phyloP scores from a whole-genome alignment of 2,797 vertebrate genomes.

The Coilia nasus region DNA sequence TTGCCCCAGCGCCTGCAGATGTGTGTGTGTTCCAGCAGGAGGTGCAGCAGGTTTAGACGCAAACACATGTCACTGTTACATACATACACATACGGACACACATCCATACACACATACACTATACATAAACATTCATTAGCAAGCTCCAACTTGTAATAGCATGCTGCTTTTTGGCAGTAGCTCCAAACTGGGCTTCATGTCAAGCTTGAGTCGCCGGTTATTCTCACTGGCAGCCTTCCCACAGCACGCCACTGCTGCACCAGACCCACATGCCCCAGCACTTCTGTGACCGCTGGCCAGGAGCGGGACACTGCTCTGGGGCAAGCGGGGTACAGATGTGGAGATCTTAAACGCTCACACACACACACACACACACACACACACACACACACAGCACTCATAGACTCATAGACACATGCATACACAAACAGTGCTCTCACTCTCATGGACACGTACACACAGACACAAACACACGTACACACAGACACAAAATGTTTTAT shows the following conservation, averaged over 20 bases:
- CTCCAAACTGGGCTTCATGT: background rate
- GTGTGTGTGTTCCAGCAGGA: constrained; percentile 88
- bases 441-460: too few relatives aligned
- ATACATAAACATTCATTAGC: background rate
- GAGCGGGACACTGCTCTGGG: background rate
- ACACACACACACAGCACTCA: too few relatives aligned
- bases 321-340: background rate
- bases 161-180: background rate
- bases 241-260: background rate
- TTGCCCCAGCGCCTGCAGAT: constrained; percentile 87
- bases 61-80: constrained; percentile 19
- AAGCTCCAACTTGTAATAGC: background rate
- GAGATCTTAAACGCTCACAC: background rate
- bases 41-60: constrained; percentile 83
- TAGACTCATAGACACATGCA: too few relatives aligned
- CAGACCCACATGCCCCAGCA: background rate
- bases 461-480: too few relatives aligned
- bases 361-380: too few relatives aligned
- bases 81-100: constrained; percentile 20
- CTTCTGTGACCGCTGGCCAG: background rate
- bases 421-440: too few relatives aligned
- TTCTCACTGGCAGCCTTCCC: background rate
- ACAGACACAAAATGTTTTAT: too few relatives aligned
- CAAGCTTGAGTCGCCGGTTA: background rate
- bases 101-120: constrained; percentile 28